A percentile compares a stretch with the other conserved stretches of the same genome.
Evolutionary conservation across 2,113 vertebrate species (phyloP).

Genomic region (Probosciger aterrimus): DNA sequence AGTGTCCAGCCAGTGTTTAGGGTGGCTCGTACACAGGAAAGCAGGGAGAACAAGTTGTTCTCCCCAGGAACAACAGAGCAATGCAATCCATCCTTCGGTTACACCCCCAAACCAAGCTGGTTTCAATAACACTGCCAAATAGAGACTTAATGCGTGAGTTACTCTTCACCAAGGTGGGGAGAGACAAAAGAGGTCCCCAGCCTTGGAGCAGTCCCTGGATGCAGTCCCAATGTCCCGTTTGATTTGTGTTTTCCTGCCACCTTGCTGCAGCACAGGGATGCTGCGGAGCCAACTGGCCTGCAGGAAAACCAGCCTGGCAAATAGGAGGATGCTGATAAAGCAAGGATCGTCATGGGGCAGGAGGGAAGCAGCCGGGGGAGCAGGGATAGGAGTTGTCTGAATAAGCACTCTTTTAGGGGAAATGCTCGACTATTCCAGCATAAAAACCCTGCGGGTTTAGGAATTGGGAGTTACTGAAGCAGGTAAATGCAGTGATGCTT

Average conservation of each 20-base stretch:
- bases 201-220: not conserved
- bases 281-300: not conserved
- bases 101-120: not conserved
- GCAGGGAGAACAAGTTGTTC: not conserved
- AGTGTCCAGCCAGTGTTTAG: not conserved
- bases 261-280: not conserved
- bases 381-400: not conserved
- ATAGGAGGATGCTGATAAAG: not conserved
- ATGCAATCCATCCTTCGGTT: not conserved
- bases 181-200: not conserved
- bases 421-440: not conserved
- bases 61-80: not conserved
- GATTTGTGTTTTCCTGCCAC: not conserved
- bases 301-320: not conserved
- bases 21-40: not conserved
- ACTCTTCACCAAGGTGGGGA: not conserved
- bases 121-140: not conserved
- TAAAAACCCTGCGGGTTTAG: not conserved
- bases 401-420: not conserved
- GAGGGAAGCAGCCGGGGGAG: not conserved
- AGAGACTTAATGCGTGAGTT: fast-evolving
- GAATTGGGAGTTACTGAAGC: not conserved
- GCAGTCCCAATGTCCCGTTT: fast-evolving
- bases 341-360: fast-evolving
- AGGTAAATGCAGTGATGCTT: not conserved